These are phyloP conservation scores for Caenorhabditis sp. DNA, from an alignment of 2,888 invertebrate genomes.

Conservation along the genomic window DNA sequence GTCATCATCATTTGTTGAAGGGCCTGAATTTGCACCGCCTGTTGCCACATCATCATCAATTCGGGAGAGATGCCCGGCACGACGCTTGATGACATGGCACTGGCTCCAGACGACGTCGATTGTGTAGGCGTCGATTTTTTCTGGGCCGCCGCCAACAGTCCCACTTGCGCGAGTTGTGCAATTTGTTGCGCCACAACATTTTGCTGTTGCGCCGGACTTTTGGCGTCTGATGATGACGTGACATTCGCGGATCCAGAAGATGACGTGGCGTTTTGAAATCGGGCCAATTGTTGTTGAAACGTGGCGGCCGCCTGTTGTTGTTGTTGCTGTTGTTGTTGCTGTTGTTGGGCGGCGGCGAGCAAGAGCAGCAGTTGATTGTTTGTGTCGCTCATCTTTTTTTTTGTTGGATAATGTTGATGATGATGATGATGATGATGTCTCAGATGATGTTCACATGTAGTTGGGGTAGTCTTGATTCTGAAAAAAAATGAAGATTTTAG, in stretches of 20 bases:
- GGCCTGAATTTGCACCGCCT: slow-evolving; percentile 11
- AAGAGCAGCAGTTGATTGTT: slow-evolving; percentile 57
- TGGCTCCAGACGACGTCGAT: background rate
- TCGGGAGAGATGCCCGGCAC: slow-evolving; percentile 12
- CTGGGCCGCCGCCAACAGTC: slow-evolving; percentile 15
- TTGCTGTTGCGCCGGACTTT: slow-evolving; percentile 7
- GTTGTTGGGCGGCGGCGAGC: slow-evolving; percentile 53
- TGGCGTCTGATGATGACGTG: background rate
- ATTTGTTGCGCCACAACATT: slow-evolving; percentile 16
- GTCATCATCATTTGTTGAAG: slow-evolving; percentile 20
- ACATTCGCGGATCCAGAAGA: background rate
- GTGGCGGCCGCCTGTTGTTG: slow-evolving; percentile 13
- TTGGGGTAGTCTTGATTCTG: background rate
- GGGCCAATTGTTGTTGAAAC: slow-evolving; percentile 10
- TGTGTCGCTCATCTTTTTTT: slow-evolving; percentile 17
- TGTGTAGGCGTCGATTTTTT: background rate
- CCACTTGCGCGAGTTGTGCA: slow-evolving; percentile 22
- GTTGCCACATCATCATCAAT: slow-evolving; percentile 51
- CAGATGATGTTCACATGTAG: background rate
- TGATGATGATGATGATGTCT: background rate
- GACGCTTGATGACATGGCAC: background rate
- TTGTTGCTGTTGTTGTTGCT: slow-evolving; percentile 42
- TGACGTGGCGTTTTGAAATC: background rate
- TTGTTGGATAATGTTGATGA: background rate
- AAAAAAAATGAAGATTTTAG: slow-evolving; percentile 20